Conservation (phyloP, 1,140 invertebrate species). For the Glossosoma conforme region DNA sequence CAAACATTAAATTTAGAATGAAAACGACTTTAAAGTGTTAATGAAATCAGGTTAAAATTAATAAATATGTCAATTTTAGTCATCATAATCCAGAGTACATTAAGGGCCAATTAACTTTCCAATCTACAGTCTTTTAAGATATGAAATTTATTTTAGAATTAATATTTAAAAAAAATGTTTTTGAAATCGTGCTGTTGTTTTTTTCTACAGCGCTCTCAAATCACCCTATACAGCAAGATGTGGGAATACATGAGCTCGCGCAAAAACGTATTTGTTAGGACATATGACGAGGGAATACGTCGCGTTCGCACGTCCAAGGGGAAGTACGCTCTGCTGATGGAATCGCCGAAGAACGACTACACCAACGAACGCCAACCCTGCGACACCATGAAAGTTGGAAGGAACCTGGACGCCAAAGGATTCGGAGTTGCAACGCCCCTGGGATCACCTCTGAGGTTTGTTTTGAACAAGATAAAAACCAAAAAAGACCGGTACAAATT, state of each 20-base stretch:
- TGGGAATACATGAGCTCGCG: constrained; percentile 91
- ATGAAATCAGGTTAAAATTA: too few relatives aligned
- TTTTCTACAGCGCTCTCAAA: constrained; percentile 73
- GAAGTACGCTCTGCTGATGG: constrained; percentile 92
- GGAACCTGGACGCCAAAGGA: constrained; percentile 88
- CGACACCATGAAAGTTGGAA: constrained; percentile 92
- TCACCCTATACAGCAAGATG: constrained; percentile 88
- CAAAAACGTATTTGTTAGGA: constrained; percentile 75
- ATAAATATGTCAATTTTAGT: too few relatives aligned
- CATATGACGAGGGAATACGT: constrained; percentile 80
- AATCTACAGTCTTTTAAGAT: too few relatives aligned
- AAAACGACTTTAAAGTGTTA: too few relatives aligned
- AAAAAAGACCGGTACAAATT: background rate
- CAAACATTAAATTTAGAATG: too few relatives aligned
- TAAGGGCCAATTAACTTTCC: too few relatives aligned
- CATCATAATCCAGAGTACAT: too few relatives aligned
- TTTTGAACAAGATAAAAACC: too few relatives aligned
- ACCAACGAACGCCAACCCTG: constrained; percentile 89
- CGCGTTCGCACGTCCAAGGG: constrained; percentile 77
- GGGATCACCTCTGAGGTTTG: constrained; percentile 86
- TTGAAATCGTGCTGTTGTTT: background rate
- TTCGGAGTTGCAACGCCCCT: constrained; percentile 91
- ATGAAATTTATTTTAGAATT: too few relatives aligned
- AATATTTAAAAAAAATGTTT: too few relatives aligned
- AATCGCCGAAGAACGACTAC: constrained; percentile 93